Evolutionary conservation across 2,797 vertebrate species (phyloP).

Genomic region (Coregonus suidteri): DNA sequence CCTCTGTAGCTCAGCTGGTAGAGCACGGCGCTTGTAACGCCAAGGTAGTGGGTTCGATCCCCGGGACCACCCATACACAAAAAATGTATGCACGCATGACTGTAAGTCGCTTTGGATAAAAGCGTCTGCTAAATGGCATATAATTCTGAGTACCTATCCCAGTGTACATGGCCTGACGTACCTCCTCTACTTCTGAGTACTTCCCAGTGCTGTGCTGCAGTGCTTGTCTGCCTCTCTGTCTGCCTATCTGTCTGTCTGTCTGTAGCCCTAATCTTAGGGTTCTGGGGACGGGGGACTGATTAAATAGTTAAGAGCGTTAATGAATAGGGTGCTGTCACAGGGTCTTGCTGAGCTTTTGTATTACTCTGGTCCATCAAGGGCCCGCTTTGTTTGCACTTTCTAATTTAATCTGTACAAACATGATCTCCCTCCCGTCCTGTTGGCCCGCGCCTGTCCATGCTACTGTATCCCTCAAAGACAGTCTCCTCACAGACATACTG

Average conservation of each 20-base stretch:
- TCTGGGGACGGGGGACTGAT: slow-evolving; percentile 36
- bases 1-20: neutral
- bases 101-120: no score
- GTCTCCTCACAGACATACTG: neutral
- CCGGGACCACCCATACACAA: no score
- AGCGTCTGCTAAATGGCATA: no score
- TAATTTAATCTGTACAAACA: slow-evolving; percentile 66
- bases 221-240: neutral
- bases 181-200: neutral
- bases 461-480: neutral
- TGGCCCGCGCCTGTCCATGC: no score
- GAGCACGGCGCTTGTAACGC: no score
- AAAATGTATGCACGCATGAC: no score
- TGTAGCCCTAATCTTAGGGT: slow-evolving; percentile 30
- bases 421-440: slow-evolving; percentile 32
- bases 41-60: no score
- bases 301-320: slow-evolving; percentile 53
- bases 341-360: slow-evolving; percentile 44
- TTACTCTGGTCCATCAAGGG: slow-evolving; percentile 48
- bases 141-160: no score
- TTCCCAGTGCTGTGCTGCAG: neutral
- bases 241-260: neutral
- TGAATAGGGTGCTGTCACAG: slow-evolving; percentile 54
- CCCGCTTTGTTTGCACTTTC: slow-evolving; percentile 58
- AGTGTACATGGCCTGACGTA: slow-evolving; percentile 10